These are phyloP conservation scores for Watsonalla binaria DNA, from an alignment of 2,888 invertebrate genomes.

Conservation along the genomic window DNA sequence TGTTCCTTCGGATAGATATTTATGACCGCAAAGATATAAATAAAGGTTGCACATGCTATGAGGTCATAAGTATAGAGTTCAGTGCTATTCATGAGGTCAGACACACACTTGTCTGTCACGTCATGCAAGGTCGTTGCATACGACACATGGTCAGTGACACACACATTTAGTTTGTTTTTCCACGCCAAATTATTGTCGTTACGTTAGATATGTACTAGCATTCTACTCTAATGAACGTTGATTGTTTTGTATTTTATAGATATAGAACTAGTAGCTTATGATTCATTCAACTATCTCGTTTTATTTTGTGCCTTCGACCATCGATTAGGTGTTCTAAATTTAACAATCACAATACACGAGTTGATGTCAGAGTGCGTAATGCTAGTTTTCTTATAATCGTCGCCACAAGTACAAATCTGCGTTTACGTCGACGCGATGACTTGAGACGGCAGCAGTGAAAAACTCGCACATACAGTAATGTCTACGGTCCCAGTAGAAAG, in stretches of 20 bases:
- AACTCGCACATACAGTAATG: no score
- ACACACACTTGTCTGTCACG: constrained; percentile 8
- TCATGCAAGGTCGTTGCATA: constrained; percentile 12
- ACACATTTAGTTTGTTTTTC: neutral
- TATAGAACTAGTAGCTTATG: neutral
- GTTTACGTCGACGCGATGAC: no score
- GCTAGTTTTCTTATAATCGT: no score
- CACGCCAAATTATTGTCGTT: neutral
- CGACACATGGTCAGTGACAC: neutral
- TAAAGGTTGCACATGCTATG: constrained; percentile 17
- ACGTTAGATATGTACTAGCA: neutral
- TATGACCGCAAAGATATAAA: constrained; percentile 26
- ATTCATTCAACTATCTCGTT: neutral
- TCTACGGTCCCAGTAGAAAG: no score
- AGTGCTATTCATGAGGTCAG: constrained; percentile 23
- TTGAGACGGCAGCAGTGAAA: no score
- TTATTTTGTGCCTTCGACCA: no score
- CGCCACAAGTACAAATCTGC: no score
- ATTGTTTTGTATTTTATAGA: no score
- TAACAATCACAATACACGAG: neutral
- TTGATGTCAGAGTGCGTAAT: no score
- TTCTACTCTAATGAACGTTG: no score
- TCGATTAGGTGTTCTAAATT: neutral
- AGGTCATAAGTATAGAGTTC: constrained; percentile 18
- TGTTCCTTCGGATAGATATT: constrained; percentile 14